Conservation (phyloP, 2,113 vertebrate genomes). For the Caranx ignobilis region DNA sequence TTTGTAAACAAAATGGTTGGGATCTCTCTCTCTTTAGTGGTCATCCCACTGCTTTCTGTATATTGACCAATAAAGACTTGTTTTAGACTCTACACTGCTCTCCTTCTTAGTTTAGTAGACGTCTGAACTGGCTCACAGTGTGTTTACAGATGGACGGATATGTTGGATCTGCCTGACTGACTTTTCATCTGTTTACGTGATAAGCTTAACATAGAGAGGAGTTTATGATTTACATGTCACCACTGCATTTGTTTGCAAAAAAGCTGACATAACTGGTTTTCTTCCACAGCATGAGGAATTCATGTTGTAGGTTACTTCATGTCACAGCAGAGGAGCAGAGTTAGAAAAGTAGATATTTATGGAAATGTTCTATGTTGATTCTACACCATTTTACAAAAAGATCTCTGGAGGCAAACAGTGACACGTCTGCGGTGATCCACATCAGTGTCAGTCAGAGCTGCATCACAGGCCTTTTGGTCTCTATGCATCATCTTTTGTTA, state of each 20-base stretch:
- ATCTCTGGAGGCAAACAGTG: background rate
- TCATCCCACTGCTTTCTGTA: slow-evolving; percentile 92
- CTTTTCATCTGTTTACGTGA: slow-evolving; percentile 32
- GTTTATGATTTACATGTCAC: background rate
- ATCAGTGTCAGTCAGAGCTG: background rate
- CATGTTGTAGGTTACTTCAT: background rate
- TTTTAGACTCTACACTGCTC: slow-evolving; percentile 87
- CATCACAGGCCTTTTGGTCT: background rate
- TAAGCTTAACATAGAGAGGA: background rate
- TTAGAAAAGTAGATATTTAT: background rate
- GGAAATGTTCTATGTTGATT: background rate
- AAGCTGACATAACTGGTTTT: background rate
- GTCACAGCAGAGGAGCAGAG: background rate
- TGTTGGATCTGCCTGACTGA: background rate
- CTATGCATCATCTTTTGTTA: background rate
- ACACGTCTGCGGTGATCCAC: background rate
- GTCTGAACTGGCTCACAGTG: background rate
- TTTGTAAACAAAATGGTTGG: slow-evolving; percentile 82
- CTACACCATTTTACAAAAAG: background rate
- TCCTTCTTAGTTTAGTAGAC: background rate
- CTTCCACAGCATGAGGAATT: background rate
- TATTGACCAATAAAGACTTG: slow-evolving; percentile 96
- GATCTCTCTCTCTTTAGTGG: slow-evolving; percentile 86
- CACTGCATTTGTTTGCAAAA: background rate
- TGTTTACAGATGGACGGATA: background rate